phyloP scores from a whole-genome alignment of 2,113 vertebrate species.

The Phrynocephalus versicolor region DNA sequence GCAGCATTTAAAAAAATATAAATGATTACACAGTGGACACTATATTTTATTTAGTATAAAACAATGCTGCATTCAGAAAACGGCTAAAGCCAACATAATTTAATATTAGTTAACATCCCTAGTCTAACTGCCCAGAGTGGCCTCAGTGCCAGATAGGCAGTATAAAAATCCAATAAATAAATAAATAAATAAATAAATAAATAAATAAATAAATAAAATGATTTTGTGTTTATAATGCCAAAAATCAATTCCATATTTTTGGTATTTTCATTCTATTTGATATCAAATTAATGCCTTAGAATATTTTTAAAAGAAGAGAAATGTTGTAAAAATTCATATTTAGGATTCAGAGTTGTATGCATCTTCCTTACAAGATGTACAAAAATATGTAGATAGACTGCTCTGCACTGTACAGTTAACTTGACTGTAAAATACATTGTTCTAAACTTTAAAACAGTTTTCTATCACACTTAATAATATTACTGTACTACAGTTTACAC shows the following conservation, averaged over 20 bases:
- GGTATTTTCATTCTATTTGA: too few species aligned
- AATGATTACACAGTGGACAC: fast-evolving
- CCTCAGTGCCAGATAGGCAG: too few species aligned
- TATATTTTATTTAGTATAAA: neutral
- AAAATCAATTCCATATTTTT: too few species aligned
- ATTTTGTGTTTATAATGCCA: neutral
- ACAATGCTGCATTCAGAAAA: neutral
- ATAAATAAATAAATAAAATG: too few species aligned
- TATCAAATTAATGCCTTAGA: too few species aligned
- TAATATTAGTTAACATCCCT: neutral
- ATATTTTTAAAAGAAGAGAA: too few species aligned
- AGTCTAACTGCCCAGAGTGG: too few species aligned
- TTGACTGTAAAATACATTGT: neutral
- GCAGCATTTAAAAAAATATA: neutral
- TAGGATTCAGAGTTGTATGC: too few species aligned
- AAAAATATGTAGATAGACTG: neutral
- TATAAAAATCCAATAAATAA: too few species aligned
- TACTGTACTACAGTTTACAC: neutral
- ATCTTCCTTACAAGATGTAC: too few species aligned
- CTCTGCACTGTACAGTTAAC: neutral
- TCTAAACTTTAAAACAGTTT: neutral
- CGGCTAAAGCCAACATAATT: neutral
- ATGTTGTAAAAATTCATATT: too few species aligned
- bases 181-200: too few species aligned
- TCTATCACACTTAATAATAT: neutral